phyloP scores from a whole-genome alignment of 2,888 invertebrate species.

The Arge pagana region DNA sequence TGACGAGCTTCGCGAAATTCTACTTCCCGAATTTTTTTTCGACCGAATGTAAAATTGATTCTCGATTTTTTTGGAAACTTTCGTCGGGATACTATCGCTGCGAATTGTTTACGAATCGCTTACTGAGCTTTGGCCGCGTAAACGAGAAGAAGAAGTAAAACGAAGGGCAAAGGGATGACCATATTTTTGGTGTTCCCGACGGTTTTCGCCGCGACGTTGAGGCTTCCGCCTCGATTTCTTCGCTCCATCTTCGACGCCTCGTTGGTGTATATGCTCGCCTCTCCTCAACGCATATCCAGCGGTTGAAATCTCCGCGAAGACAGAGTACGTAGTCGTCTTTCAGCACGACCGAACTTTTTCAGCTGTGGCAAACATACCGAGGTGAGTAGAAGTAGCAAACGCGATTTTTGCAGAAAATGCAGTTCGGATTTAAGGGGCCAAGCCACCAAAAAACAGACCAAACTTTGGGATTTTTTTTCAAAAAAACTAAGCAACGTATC shows the following conservation, averaged over 20 bases:
- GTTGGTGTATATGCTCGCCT: too few species aligned
- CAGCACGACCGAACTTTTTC: too few species aligned
- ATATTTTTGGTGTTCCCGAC: slow-evolving; percentile 38
- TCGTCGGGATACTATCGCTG: not conserved
- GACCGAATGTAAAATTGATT: slow-evolving; percentile 1
- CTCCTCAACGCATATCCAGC: too few species aligned
- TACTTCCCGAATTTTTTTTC: not conserved
- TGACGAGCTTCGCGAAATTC: slow-evolving; percentile 10
- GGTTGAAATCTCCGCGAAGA: too few species aligned
- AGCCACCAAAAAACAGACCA: too few species aligned
- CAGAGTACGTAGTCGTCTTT: too few species aligned
- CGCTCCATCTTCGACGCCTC: slow-evolving; percentile 5
- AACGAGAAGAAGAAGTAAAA: slow-evolving; percentile 40
- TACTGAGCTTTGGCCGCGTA: slow-evolving; percentile 49
- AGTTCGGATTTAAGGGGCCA: too few species aligned
- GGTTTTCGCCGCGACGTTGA: slow-evolving; percentile 24
- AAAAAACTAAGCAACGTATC: too few species aligned
- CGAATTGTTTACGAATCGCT: slow-evolving; percentile 33
- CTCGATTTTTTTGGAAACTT: not conserved
- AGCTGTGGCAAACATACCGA: too few species aligned
- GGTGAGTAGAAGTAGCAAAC: too few species aligned
- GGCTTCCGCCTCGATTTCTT: slow-evolving; percentile 36
- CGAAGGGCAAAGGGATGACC: slow-evolving; percentile 40
- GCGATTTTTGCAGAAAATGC: too few species aligned
- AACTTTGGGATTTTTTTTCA: too few species aligned